Percentiles rank a stretch among this genome's conserved stretches.
These are phyloP conservation scores for Galaxea fascicularis DNA, from an alignment of 92 coral and sea anemone genomes.

Conservation along the genomic window DNA sequence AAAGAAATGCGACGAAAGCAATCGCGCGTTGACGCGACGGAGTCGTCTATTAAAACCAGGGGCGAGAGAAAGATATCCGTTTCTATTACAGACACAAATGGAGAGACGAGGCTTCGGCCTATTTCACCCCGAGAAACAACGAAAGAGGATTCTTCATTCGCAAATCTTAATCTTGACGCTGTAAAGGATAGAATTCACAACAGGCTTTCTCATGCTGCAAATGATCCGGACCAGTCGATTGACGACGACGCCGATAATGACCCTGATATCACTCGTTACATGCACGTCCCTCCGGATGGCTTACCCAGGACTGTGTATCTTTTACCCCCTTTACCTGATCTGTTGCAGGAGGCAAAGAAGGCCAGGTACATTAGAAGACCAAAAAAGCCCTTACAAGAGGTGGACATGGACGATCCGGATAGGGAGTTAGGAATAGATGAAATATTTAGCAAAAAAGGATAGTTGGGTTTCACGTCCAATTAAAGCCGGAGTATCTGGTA, in stretches of 20 bases:
- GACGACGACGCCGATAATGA: conserved; percentile 55
- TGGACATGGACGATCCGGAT: conserved; percentile 88
- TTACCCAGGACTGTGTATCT: conserved; percentile 89
- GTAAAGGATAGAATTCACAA: conserved; percentile 81
- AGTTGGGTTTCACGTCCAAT: neutral
- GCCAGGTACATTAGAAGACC: conserved; percentile 93
- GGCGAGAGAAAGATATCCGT: conserved; percentile 20
- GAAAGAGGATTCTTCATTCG: conserved; percentile 58
- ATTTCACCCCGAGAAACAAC: conserved; percentile 38
- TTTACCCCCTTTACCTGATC: conserved; percentile 86
- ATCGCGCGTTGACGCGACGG: conserved; percentile 13
- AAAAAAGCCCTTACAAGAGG: conserved; percentile 55
- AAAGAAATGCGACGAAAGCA: conserved; percentile 12
- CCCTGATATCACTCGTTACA: conserved; percentile 72
- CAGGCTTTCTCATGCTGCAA: conserved; percentile 57
- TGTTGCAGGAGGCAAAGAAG: conserved; percentile 90
- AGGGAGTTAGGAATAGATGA: conserved; percentile 93
- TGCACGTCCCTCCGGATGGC: conserved; percentile 99
- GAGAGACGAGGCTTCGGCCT: conserved; percentile 38
- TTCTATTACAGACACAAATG: conserved; percentile 32
- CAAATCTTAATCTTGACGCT: conserved; percentile 60
- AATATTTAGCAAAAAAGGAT: conserved; percentile 83
- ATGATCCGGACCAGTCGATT: neutral
- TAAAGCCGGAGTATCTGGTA: no score
- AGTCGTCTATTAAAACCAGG: neutral